phyloP scores from a whole-genome alignment of 2,113 vertebrate genomes.

The Paracanthobrama guichenoti region DNA sequence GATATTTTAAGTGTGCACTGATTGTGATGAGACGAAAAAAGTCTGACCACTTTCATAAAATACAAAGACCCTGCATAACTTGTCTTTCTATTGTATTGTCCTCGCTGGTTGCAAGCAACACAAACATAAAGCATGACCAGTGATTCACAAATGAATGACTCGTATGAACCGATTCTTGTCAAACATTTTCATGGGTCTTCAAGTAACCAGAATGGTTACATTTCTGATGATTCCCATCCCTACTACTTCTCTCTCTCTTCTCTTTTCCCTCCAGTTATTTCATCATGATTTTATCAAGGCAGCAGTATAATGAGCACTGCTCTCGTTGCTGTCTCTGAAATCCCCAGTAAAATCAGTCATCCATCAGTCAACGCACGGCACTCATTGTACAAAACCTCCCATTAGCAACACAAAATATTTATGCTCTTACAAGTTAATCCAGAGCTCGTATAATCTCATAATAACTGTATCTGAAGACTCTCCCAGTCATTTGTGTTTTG shows the following conservation, averaged over 20 bases:
- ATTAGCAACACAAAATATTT: slow-evolving; percentile 11
- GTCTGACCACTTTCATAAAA: not conserved
- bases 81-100: not conserved
- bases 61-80: not conserved
- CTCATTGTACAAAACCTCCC: not conserved
- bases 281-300: slow-evolving; percentile 1
- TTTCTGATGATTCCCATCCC: not conserved
- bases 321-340: slow-evolving; percentile 11
- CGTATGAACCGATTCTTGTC: not conserved
- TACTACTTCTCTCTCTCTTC: not conserved
- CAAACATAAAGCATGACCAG: not conserved
- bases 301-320: slow-evolving; percentile 12
- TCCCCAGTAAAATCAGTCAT: slow-evolving; percentile 14
- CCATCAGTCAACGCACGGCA: not conserved
- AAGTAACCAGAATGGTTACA: not conserved
- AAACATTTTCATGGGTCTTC: not conserved
- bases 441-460: slow-evolving; percentile 13
- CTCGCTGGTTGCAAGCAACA: not conserved
- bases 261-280: not conserved
- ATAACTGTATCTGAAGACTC: slow-evolving; percentile 11
- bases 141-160: not conserved
- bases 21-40: not conserved
- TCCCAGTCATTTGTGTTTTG: not conserved
- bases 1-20: not conserved
- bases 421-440: slow-evolving; percentile 26